Percentiles rank a stretch among this genome's conserved stretches.
Conservation (phyloP, 2,113 vertebrate genomes). For the Suncus etruscus region DNA sequence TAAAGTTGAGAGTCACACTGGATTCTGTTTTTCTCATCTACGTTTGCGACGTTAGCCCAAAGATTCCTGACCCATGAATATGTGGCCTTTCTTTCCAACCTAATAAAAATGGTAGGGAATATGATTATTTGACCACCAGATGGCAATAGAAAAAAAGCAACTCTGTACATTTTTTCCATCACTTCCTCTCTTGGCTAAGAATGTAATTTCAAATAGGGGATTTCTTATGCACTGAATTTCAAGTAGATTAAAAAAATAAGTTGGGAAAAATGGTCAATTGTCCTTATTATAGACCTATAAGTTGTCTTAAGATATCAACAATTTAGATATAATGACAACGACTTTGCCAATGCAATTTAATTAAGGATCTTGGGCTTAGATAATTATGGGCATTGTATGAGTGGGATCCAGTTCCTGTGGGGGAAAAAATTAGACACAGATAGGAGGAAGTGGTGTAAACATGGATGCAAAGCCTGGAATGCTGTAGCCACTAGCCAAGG, state of each 20-base stretch:
- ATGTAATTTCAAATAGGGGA: not conserved
- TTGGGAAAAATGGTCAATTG: not conserved
- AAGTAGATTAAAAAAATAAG: constrained; percentile 25
- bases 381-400: not conserved
- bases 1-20: not conserved
- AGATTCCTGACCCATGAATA: not conserved
- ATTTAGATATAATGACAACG: constrained; percentile 28
- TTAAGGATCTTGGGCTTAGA: not conserved
- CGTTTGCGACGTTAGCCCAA: not conserved
- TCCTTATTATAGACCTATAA: not conserved
- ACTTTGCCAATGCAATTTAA: not conserved
- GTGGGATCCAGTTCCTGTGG: not conserved
- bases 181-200: not conserved
- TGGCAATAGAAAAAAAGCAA: constrained; percentile 54
- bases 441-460: not conserved
- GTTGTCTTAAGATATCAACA: not conserved
- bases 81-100: not conserved
- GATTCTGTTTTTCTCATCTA: not conserved
- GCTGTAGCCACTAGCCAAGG: not conserved
- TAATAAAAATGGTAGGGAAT: not conserved
- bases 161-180: not conserved
- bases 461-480: not conserved
- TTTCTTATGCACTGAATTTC: not conserved
- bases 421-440: not conserved
- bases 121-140: constrained; percentile 39